Percentiles rank a stretch among this genome's conserved stretches.
Evolutionary conservation across 1,140 invertebrate genomes (phyloP).

Genomic region (Drosophila sp.): DNA sequence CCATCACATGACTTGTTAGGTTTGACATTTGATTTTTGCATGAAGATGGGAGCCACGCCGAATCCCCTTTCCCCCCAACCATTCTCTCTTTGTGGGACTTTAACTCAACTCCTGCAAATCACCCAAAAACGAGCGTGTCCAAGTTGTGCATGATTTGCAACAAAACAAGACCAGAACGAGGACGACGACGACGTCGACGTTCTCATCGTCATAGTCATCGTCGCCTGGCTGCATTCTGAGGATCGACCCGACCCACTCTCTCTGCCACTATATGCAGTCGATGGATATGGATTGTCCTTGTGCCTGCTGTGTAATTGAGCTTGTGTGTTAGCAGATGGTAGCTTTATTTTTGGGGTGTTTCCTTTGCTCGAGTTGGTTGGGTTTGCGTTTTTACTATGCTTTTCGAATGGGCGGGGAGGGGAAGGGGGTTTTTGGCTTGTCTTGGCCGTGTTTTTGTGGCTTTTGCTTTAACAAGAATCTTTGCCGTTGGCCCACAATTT

Average conservation of each 20-base stretch:
- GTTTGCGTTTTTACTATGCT: background rate
- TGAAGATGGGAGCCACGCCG: slow-evolving; percentile 30
- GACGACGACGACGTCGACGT: background rate
- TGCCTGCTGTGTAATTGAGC: slow-evolving; percentile 33
- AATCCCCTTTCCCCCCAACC: background rate
- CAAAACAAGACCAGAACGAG: slow-evolving; percentile 22
- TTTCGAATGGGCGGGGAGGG: background rate
- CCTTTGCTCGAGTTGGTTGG: background rate
- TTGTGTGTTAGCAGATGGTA: slow-evolving; percentile 28
- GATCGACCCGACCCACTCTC: slow-evolving; percentile 10
- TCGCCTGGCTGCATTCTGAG: slow-evolving; percentile 13
- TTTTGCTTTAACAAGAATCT: slow-evolving; percentile 9
- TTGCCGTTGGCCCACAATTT: slow-evolving; percentile 12
- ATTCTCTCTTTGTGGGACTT: background rate
- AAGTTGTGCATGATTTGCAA: slow-evolving; percentile 53
- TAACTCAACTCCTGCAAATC: slow-evolving; percentile 41
- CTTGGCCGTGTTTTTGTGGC: slow-evolving; percentile 6
- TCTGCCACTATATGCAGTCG: background rate
- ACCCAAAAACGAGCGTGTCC: slow-evolving; percentile 53
- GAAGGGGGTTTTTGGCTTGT: background rate
- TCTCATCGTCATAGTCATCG: background rate
- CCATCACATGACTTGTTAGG: slow-evolving; percentile 54
- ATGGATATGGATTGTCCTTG: slow-evolving; percentile 16
- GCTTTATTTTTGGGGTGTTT: slow-evolving; percentile 14
- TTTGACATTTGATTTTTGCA: slow-evolving; percentile 54